Percentiles rank a stretch among this genome's conserved stretches.
phyloP scores from a whole-genome alignment of 2,888 invertebrate species.

The Agrotis ipsilon region DNA sequence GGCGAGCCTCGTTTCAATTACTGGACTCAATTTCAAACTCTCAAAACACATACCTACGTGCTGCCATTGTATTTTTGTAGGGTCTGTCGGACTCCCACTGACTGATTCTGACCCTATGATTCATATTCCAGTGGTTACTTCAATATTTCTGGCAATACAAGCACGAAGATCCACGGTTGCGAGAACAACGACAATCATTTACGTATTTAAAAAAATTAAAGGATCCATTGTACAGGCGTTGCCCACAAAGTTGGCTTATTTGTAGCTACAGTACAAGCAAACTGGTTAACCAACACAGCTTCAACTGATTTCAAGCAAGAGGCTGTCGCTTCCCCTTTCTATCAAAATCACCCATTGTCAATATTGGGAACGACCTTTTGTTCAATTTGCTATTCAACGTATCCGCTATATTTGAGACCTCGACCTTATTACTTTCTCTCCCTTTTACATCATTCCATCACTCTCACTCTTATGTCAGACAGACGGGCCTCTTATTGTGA shows the following conservation, averaged over 20 bases:
- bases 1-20: not conserved
- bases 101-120: too few species aligned
- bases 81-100: too few species aligned
- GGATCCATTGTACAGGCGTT: too few species aligned
- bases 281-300: not conserved
- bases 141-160: too few species aligned
- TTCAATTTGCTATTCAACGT: slow-evolving; percentile 24
- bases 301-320: not conserved
- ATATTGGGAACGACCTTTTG: slow-evolving; percentile 39
- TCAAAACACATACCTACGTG: too few species aligned
- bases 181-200: too few species aligned
- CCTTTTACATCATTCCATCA: slow-evolving; percentile 31
- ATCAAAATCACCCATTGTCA: slow-evolving; percentile 5
- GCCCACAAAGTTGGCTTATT: not conserved
- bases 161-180: too few species aligned
- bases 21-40: not conserved
- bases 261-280: not conserved
- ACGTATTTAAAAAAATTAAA: too few species aligned
- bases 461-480: slow-evolving; percentile 41
- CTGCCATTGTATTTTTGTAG: too few species aligned
- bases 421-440: slow-evolving; percentile 57
- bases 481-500: slow-evolving; percentile 41
- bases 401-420: slow-evolving; percentile 34
- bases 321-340: not conserved
- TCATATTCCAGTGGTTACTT: too few species aligned